Percentiles rank a stretch among this genome's conserved stretches.
phyloP scores from a whole-genome alignment of 2,888 invertebrate genomes.

The Podotricha telesiphe region DNA sequence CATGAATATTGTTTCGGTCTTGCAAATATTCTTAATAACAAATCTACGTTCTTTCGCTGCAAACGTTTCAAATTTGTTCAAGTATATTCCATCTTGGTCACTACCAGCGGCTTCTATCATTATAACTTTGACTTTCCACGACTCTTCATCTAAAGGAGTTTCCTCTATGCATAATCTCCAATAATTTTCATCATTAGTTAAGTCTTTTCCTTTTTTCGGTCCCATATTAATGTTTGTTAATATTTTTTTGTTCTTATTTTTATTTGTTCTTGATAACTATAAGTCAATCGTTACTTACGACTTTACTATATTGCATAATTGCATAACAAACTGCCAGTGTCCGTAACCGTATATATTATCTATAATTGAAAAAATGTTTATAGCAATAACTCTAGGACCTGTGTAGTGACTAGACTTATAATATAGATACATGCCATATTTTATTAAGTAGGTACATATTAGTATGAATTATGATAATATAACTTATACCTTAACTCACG shows the following conservation, averaged over 20 bases:
- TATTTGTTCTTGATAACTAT: not conserved
- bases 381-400: too few relatives aligned
- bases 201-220: constrained; percentile 62
- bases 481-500: too few relatives aligned
- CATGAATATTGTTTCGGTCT: constrained; percentile 78
- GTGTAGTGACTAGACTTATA: too few relatives aligned
- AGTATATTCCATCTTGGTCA: constrained; percentile 72
- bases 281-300: not conserved
- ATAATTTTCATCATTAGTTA: constrained; percentile 52
- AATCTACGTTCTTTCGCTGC: constrained; percentile 72
- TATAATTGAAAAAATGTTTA: not conserved
- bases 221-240: constrained; percentile 53
- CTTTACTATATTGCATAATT: not conserved
- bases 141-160: constrained; percentile 60
- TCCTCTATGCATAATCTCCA: constrained; percentile 68
- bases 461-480: too few relatives aligned
- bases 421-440: too few relatives aligned
- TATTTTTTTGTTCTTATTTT: not conserved
- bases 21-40: constrained; percentile 75
- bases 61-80: constrained; percentile 70
- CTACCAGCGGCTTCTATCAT: constrained; percentile 71
- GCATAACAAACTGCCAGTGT: constrained; percentile 1
- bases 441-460: too few relatives aligned
- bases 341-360: not conserved
- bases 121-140: constrained; percentile 68